phyloP scores from a whole-genome alignment of 2,888 invertebrate genomes.

The Acanthopleura granulata region DNA sequence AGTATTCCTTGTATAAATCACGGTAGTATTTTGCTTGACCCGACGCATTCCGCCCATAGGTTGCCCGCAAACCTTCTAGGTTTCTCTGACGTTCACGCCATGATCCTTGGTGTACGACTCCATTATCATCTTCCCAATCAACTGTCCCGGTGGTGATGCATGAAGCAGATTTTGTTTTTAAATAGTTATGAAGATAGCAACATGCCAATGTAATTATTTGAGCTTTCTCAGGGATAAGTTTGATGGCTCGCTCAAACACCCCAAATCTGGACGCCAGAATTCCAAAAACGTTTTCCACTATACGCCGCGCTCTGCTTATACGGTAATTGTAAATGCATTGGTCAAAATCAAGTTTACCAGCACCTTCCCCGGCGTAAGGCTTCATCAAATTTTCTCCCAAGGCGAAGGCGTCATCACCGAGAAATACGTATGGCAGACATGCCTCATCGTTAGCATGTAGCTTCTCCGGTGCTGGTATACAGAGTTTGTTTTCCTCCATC shows the following conservation, averaged over 20 bases:
- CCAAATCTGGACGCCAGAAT: conserved; percentile 25
- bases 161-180: conserved; percentile 17
- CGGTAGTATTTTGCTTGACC: background rate
- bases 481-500: background rate
- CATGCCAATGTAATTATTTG: conserved; percentile 23
- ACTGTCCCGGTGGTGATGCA: conserved; percentile 21
- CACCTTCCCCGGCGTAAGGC: conserved; percentile 13
- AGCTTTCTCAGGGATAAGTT: conserved; percentile 24
- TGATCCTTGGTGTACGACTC: conserved; percentile 14
- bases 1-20: conserved; percentile 1
- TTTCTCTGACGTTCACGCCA: conserved; percentile 18
- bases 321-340: conserved; percentile 25
- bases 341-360: conserved; percentile 12
- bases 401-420: conserved; percentile 23
- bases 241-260: conserved; percentile 22
- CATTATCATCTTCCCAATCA: conserved; percentile 26
- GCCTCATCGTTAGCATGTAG: conserved; percentile 17
- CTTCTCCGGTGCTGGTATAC: conserved; percentile 20
- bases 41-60: background rate
- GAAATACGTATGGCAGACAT: conserved; percentile 20
- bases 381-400: conserved; percentile 21
- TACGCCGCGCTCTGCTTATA: conserved; percentile 21
- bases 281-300: conserved; percentile 27
- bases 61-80: conserved; percentile 18
- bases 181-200: conserved; percentile 27